A percentile compares a stretch with the other conserved stretches of the same genome.
Conservation (phyloP, 2,888 invertebrate genomes). For the Lingula anatina region DNA sequence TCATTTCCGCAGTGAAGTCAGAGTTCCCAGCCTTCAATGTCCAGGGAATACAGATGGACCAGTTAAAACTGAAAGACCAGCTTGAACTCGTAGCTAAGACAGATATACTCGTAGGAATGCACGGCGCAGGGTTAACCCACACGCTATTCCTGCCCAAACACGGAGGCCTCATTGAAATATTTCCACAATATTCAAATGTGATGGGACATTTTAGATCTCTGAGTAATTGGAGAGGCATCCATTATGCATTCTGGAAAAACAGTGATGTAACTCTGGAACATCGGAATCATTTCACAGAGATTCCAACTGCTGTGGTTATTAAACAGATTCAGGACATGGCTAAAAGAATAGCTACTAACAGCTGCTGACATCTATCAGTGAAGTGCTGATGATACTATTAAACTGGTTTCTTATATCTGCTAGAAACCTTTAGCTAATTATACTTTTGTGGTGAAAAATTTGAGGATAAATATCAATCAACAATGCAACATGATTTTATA, state of each 20-base stretch:
- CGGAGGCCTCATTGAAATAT: slow-evolving; percentile 40
- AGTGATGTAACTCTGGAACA: slow-evolving; percentile 25
- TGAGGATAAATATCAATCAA: too few relatives aligned
- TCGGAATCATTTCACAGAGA: slow-evolving; percentile 19
- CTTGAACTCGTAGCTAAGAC: slow-evolving; percentile 29
- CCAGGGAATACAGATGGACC: slow-evolving; percentile 36
- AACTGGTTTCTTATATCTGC: too few relatives aligned
- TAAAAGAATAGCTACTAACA: too few relatives aligned
- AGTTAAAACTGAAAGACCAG: slow-evolving; percentile 33
- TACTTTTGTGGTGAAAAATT: too few relatives aligned
- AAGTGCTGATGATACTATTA: too few relatives aligned
- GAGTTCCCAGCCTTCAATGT: slow-evolving; percentile 21
- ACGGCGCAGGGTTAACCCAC: slow-evolving; percentile 48
- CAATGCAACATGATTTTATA: too few relatives aligned
- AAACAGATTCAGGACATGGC: slow-evolving; percentile 8
- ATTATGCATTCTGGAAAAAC: slow-evolving; percentile 43
- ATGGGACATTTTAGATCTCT: slow-evolving; percentile 41
- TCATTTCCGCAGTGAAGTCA: slow-evolving; percentile 23
- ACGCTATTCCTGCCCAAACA: slow-evolving; percentile 42
- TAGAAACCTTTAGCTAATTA: too few relatives aligned
- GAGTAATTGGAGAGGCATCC: slow-evolving; percentile 39
- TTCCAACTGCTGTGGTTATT: slow-evolving; percentile 20
- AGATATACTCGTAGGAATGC: slow-evolving; percentile 49
- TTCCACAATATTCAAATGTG: slow-evolving; percentile 29
- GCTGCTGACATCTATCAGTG: too few relatives aligned